These are phyloP conservation scores for Catagonus wagneri DNA, from an alignment of 2,113 vertebrate genomes.

Conservation along the genomic window DNA sequence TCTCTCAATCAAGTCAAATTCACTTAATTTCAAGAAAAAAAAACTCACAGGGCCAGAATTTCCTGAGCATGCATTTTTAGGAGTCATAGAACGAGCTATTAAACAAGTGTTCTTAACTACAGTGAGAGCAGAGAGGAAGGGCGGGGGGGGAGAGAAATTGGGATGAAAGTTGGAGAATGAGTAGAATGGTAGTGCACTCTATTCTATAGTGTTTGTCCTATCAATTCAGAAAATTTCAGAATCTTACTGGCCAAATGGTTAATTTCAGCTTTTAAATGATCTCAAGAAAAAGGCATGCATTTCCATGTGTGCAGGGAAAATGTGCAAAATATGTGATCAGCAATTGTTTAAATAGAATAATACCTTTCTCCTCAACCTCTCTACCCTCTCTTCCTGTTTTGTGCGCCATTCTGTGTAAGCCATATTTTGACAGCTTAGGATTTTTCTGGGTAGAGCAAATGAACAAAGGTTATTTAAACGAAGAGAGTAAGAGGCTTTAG, in stretches of 20 bases:
- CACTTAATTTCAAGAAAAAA: neutral
- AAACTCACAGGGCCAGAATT: neutral
- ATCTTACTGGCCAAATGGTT: neutral
- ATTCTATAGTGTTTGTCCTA: neutral
- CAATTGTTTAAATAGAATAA: neutral
- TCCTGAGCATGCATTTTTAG: neutral
- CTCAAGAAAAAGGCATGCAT: neutral
- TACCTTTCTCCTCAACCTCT: neutral
- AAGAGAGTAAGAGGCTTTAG: neutral
- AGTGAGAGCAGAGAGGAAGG: neutral
- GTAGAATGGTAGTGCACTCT: neutral
- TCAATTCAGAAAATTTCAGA: neutral
- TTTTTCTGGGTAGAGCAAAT: neutral
- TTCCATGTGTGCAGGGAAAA: neutral
- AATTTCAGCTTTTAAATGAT: neutral
- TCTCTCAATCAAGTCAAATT: neutral
- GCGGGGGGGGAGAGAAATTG: neutral
- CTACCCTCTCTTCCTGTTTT: neutral
- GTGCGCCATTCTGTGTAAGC: neutral
- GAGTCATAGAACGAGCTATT: neutral
- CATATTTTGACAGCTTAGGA: neutral
- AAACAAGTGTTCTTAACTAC: neutral
- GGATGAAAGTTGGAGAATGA: neutral
- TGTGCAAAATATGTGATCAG: neutral
- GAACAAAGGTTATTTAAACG: slow-evolving; percentile 28